Conservation (phyloP, 2,113 vertebrate genomes). For the Heloderma charlesbogerti region DNA sequence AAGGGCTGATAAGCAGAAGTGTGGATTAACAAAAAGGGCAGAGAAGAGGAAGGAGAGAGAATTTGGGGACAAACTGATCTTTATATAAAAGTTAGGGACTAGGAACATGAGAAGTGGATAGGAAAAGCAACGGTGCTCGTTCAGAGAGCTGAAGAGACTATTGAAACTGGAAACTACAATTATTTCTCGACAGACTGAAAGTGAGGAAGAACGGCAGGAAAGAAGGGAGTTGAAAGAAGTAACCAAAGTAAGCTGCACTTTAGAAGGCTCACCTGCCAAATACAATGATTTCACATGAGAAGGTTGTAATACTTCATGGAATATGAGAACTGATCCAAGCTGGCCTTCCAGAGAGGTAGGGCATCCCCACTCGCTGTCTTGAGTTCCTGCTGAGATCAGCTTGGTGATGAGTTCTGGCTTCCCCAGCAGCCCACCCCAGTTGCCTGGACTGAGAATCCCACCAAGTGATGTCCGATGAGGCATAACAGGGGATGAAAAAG, state of each 20-base stretch:
- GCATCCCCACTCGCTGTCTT: conserved; percentile 98
- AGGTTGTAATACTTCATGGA: conserved; percentile 90
- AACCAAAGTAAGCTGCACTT: neutral
- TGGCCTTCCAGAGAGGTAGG: conserved; percentile 97
- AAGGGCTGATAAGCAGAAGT: neutral
- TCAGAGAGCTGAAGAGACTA: neutral
- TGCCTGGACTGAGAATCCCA: conserved; percentile 86
- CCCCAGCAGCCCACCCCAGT: conserved; percentile 85
- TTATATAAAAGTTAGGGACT: neutral
- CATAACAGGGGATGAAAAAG: conserved; percentile 83
- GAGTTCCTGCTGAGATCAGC: conserved; percentile 95
- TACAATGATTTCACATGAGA: conserved; percentile 91
- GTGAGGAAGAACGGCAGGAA: neutral
- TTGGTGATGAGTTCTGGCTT: conserved; percentile 92
- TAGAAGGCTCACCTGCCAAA: conserved; percentile 82
- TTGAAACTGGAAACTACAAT: neutral
- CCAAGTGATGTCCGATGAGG: conserved; percentile 89
- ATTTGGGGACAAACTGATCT: neutral
- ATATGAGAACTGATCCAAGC: conserved; percentile 91
- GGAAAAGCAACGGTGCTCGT: neutral
- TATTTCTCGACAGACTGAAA: neutral
- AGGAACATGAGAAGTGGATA: neutral
- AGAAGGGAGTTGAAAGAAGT: neutral
- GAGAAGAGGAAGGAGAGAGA: neutral
- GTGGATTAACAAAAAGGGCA: neutral